Evolutionary conservation across 2,113 vertebrate species (phyloP).

Genomic region (Acrocephalus kingi): DNA sequence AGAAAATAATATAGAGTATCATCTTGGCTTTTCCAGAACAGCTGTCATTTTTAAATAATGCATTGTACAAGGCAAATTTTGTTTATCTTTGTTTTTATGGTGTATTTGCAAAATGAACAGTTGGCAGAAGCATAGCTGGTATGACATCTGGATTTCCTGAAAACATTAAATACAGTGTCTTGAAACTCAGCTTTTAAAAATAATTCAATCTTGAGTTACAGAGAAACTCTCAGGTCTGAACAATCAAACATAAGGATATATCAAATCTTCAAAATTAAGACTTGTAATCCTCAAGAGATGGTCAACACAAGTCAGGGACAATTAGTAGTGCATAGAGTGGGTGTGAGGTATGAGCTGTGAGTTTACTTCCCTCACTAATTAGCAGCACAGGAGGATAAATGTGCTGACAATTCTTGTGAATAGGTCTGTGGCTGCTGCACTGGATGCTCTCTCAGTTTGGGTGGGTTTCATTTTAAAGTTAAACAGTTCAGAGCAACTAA

Average conservation of each 20-base stretch:
- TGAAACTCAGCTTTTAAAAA: not conserved
- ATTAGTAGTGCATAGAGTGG: not conserved
- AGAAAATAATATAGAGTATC: not conserved
- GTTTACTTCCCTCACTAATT: not conserved
- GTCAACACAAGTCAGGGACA: fast-evolving
- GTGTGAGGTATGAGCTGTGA: not conserved
- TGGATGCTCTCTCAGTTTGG: not conserved
- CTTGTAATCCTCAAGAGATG: not conserved
- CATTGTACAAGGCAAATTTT: not conserved
- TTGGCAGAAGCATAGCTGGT: not conserved
- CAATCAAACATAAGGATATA: not conserved
- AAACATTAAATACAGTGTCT: not conserved
- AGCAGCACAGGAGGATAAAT: not conserved
- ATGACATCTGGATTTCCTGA: not conserved
- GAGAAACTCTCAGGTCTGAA: not conserved
- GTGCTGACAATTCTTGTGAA: not conserved
- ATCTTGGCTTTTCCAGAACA: not conserved
- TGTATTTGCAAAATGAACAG: not conserved
- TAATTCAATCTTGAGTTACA: not conserved
- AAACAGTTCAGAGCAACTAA: not conserved
- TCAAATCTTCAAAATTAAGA: not conserved
- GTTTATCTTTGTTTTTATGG: not conserved
- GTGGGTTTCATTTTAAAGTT: not conserved
- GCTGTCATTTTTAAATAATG: conserved; percentile 17
- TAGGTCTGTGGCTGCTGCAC: not conserved